Conservation (phyloP, 2,113 vertebrate species). For the Pedetes capensis region DNA sequence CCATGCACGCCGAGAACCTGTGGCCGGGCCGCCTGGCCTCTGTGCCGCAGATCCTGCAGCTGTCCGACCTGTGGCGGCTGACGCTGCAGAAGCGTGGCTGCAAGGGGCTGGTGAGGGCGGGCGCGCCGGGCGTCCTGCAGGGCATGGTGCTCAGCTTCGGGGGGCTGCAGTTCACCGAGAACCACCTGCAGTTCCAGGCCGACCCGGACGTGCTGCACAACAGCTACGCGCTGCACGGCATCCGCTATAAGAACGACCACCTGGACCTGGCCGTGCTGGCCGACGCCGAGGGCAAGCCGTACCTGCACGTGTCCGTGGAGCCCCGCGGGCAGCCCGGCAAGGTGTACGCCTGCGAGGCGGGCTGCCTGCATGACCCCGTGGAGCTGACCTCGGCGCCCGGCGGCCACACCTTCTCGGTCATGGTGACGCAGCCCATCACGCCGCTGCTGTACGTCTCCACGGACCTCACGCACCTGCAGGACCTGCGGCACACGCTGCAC, state of each 20-base stretch:
- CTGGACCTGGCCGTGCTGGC: constrained; percentile 92
- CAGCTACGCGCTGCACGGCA: constrained; percentile 94
- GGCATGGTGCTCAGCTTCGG: constrained; percentile 97
- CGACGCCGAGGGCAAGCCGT: constrained; percentile 92
- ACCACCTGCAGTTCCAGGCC: constrained; percentile 98
- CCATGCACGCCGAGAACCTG: constrained; percentile 97
- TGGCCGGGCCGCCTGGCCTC: constrained; percentile 90
- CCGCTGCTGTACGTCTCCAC: constrained; percentile 96
- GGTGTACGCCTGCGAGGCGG: constrained; percentile 95
- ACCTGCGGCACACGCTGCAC: constrained; percentile 95
- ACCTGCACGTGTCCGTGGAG: constrained; percentile 93
- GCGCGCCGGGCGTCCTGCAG: constrained; percentile 94
- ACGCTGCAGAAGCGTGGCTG: constrained; percentile 96
- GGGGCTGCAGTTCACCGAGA: constrained; percentile 97
- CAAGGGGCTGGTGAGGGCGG: constrained; percentile 91
- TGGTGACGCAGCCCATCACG: constrained; percentile 97
- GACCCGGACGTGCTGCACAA: constrained; percentile 97
- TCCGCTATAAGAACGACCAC: constrained; percentile 95
- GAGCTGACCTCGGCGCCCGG: constrained; percentile 92
- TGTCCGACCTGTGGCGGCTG: constrained; percentile 94
- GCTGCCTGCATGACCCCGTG: constrained; percentile 95
- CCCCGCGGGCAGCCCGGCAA: constrained; percentile 90
- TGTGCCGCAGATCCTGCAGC: constrained; percentile 90
- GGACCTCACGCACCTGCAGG: constrained; percentile 94
- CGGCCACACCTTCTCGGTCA: constrained; percentile 93